Evolutionary conservation across 2,113 vertebrate species (phyloP).

Genomic region (Formicarius rufipectus): DNA sequence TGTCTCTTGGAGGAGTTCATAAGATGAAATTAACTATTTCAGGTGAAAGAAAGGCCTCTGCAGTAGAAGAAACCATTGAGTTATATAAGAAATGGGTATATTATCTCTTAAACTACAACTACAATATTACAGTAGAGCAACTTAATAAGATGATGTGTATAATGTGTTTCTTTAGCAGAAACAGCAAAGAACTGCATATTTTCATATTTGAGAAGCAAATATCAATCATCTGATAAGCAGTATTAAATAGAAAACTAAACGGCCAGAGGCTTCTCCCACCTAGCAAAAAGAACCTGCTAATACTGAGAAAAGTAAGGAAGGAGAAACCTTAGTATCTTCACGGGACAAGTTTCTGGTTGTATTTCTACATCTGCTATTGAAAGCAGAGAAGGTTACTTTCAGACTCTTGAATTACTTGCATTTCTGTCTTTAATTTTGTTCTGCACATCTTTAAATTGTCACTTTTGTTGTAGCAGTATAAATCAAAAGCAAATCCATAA

Average conservation of each 20-base stretch:
- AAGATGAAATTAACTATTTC: not conserved
- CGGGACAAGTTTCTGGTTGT: not conserved
- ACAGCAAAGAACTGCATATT: not conserved
- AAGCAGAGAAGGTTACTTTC: not conserved
- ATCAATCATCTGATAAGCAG: not conserved
- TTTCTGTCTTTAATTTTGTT: not conserved
- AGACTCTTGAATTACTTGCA: not conserved
- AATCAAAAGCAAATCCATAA: not conserved
- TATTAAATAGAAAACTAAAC: not conserved
- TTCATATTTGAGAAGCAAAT: not conserved
- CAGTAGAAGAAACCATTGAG: not conserved
- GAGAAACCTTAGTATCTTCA: not conserved
- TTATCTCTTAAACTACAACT: not conserved
- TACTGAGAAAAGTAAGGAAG: not conserved
- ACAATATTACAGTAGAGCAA: not conserved
- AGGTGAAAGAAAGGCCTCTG: not conserved
- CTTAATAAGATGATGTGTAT: not conserved
- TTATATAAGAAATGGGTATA: not conserved
- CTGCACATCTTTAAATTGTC: not conserved
- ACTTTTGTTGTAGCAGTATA: not conserved
- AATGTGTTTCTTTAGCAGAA: not conserved
- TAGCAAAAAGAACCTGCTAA: not conserved
- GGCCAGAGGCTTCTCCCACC: not conserved
- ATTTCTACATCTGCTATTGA: not conserved
- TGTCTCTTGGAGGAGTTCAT: not conserved